A percentile compares a stretch with the other conserved stretches of the same genome.
These are phyloP conservation scores for Apis cerana DNA, from an alignment of 1,140 invertebrate species.

Conservation along the genomic window DNA sequence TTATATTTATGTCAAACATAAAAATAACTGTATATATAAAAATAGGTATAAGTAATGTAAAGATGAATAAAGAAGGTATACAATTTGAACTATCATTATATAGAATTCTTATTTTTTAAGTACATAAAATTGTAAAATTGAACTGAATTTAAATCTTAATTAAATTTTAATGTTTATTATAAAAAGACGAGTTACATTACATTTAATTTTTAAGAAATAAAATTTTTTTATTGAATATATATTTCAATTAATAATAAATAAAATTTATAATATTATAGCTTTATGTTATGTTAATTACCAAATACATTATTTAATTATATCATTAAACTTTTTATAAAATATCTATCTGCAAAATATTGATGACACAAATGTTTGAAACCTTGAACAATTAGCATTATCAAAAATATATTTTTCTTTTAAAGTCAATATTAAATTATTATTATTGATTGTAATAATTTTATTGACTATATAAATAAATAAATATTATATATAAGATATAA, in stretches of 20 bases:
- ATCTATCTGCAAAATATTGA: not conserved
- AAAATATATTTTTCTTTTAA: not conserved
- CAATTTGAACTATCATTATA: not conserved
- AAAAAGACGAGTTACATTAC: not conserved
- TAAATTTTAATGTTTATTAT: not conserved
- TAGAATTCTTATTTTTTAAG: not conserved
- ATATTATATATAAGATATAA: too few species aligned
- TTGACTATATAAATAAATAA: too few species aligned
- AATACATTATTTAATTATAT: not conserved
- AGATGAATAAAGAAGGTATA: not conserved
- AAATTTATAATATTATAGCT: not conserved
- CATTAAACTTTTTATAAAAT: not conserved
- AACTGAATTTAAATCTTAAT: not conserved
- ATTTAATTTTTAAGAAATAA: not conserved
- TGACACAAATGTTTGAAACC: not conserved
- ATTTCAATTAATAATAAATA: not conserved
- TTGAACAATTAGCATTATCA: too few species aligned
- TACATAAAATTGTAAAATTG: not conserved
- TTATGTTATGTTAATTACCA: not conserved
- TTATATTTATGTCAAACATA: not conserved
- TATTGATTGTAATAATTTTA: not conserved
- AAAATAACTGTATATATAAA: not conserved
- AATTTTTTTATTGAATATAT: not conserved
- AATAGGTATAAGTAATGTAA: slow-evolving; percentile 3
- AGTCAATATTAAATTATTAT: not conserved